phyloP scores from a whole-genome alignment of 1,140 invertebrate species.

The Cataglyphis hispanica region DNA sequence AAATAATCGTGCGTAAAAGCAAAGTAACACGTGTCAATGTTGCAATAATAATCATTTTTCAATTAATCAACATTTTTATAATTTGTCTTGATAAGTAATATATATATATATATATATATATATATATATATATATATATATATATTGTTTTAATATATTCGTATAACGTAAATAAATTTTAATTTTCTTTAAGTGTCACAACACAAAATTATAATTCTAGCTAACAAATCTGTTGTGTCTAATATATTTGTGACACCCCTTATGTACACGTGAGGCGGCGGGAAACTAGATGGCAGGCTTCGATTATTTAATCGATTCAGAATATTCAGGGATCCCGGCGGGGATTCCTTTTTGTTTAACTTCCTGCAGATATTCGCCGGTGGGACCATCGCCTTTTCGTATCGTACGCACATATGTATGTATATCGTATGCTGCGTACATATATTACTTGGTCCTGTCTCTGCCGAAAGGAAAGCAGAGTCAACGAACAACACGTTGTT shows the following conservation, averaged over 20 bases:
- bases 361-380: constrained; percentile 82
- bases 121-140: too few relatives aligned
- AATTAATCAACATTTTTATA: not conserved
- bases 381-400: constrained; percentile 64
- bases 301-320: constrained; percentile 87
- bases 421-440: not conserved
- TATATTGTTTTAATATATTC: too few relatives aligned
- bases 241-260: constrained; percentile 22
- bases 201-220: not conserved
- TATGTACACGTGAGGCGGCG: constrained; percentile 39
- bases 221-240: not conserved
- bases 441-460: constrained; percentile 51
- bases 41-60: not conserved
- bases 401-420: constrained; percentile 12
- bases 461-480: constrained; percentile 55
- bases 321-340: constrained; percentile 81
- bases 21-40: not conserved
- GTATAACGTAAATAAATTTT: not conserved
- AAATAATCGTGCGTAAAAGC: not conserved
- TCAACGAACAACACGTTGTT: constrained; percentile 54
- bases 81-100: not conserved
- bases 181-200: not conserved
- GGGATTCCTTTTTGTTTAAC: constrained; percentile 85
- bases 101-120: too few relatives aligned
- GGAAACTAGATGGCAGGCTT: constrained; percentile 83